phyloP scores from a whole-genome alignment of 2,113 vertebrate species.

The Oncorhynchus keta region DNA sequence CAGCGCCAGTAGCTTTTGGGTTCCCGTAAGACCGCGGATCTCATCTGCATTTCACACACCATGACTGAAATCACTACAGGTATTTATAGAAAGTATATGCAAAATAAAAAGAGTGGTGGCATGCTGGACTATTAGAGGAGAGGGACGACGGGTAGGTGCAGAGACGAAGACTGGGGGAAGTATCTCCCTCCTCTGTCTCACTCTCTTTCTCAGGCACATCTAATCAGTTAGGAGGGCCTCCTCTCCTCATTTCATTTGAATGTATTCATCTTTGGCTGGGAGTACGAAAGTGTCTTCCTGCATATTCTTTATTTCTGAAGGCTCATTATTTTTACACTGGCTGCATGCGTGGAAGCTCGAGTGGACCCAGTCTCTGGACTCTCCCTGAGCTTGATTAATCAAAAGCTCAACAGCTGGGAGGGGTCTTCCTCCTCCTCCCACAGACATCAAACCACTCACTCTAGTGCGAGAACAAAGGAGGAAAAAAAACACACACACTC shows the following conservation, averaged over 20 bases:
- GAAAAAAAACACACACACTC: no score
- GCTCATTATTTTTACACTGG: constrained; percentile 92
- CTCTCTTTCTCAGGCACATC: constrained; percentile 45
- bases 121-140: constrained; percentile 73
- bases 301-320: constrained; percentile 87
- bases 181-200: constrained; percentile 20
- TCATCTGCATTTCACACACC: constrained; percentile 63
- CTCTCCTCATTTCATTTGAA: constrained; percentile 83
- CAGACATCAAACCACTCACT: constrained; percentile 27
- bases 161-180: constrained; percentile 66
- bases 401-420: constrained; percentile 84
- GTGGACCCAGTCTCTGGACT: constrained; percentile 68
- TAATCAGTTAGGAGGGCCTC: constrained; percentile 77
- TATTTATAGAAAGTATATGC: constrained; percentile 85
- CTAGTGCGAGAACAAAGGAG: constrained; percentile 44
- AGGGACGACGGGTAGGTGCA: constrained; percentile 79
- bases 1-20: constrained; percentile 61
- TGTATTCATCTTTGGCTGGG: constrained; percentile 68
- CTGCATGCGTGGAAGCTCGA: constrained; percentile 74
- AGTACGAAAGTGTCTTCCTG: constrained; percentile 61
- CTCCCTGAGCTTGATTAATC: constrained; percentile 84
- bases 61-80: constrained; percentile 60
- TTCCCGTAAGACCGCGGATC: constrained; percentile 79
- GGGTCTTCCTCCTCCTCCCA: constrained; percentile 66
- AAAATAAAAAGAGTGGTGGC: constrained; percentile 63